Evolutionary conservation across 2,888 invertebrate genomes (phyloP), one percentile per base, ranked within the genome.

Genomic region (Callyntrura sp.): DNA sequence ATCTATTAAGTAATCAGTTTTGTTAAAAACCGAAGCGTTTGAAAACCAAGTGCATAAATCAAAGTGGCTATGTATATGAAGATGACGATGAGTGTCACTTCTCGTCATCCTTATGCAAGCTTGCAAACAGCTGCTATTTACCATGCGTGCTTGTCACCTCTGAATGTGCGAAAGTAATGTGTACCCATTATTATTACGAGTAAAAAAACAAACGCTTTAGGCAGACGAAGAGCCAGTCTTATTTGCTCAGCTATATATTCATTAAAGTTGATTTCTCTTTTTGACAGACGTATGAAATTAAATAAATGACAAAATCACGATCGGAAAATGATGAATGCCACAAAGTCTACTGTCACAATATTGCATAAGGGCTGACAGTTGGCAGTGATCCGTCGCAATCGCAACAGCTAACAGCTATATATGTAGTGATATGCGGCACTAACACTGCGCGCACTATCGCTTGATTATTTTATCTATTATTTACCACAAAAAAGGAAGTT

Each of bases 271-370:
- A 81, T 81, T 87, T 79, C 62, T 76, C 81, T 65, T 81, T 76
- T 84, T 88, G 83, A 78, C 76, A 88, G 88, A 25, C 88, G 23
- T 51, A 25, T 87, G 43, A 70, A 79, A 51, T 62, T 43, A 79
- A 70, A 73, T 62, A 83, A 84, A 88, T 88, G 88, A 88, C 88
- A 88, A 88, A 88, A 83, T 84, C 83, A 88, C 65, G 78, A 84
- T 88, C 82, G 57, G 35, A 82, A 51, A 88, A 84, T 25, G 83
- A 76, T 70, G 55, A 84, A 78, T 78, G 55, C 55, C 55, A 55
- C 73, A 25, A 57, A 70, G 57, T 68, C 28, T 35, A 65, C 48
- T 78, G 78, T 23, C 65, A 76, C 57, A 35, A 85, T 48, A 73
- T 62, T 82, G 81, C 62, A 55, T 81, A 81, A 81, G 11, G 14